Conservation (phyloP, 2,113 vertebrate species). For the Cyprinodon tularosa region DNA sequence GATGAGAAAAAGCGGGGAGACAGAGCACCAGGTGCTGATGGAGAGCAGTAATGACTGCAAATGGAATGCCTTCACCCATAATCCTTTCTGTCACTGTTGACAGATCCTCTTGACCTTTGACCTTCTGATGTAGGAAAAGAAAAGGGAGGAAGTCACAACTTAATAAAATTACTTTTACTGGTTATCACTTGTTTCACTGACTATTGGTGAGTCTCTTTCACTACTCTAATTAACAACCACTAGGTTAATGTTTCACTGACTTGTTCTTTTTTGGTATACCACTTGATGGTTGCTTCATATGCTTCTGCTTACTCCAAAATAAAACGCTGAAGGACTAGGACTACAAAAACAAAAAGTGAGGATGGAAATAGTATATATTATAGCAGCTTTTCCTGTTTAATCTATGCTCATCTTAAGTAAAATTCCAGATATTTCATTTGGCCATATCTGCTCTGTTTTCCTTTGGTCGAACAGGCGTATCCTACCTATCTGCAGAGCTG, state of each 20-base stretch:
- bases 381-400: conserved; percentile 4
- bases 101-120: conserved; percentile 84
- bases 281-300: conserved; percentile 43
- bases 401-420: background rate
- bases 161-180: conserved; percentile 70
- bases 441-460: conserved; percentile 12
- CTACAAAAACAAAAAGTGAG: conserved; percentile 32
- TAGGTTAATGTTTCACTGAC: conserved; percentile 21
- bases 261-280: conserved; percentile 30
- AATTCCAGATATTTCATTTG: conserved; percentile 14
- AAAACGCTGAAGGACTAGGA: conserved; percentile 49
- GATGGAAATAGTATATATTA: conserved; percentile 18
- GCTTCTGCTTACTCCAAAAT: conserved; percentile 42
- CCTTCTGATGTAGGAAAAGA: conserved; percentile 69
- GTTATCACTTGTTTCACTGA: conserved; percentile 55
- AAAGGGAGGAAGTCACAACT: conserved; percentile 78
- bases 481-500: conserved; percentile 42
- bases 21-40: conserved; percentile 71
- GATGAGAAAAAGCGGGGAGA: conserved; percentile 56
- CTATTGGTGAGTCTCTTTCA: conserved; percentile 12
- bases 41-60: conserved; percentile 78
- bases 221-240: background rate
- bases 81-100: conserved; percentile 80
- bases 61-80: conserved; percentile 82
- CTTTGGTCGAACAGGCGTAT: conserved; percentile 29